Evolutionary conservation across 2,888 invertebrate genomes (phyloP).

Genomic region (Agrilus cyanescens): DNA sequence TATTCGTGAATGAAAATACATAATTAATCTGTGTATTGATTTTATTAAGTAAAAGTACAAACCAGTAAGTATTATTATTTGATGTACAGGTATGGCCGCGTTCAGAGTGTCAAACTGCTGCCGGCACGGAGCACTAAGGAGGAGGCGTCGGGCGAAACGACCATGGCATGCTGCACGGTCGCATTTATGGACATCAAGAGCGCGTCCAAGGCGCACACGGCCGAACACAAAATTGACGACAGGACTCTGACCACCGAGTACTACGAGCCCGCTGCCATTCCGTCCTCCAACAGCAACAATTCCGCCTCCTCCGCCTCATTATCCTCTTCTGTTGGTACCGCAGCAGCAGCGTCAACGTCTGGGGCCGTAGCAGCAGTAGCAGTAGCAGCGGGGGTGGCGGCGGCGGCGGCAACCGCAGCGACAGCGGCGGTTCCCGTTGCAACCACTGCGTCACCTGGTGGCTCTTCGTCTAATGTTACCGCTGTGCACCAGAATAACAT

Average conservation of each 20-base stretch:
- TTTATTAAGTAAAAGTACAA: not conserved
- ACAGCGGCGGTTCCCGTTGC: constrained; percentile 30
- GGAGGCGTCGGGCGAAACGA: constrained; percentile 44
- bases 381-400: constrained; percentile 44
- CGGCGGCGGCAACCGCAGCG: constrained; percentile 43
- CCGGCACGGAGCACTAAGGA: constrained; percentile 41
- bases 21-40: not conserved
- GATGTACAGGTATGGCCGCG: constrained; percentile 89
- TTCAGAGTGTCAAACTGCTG: constrained; percentile 92
- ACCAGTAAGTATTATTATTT: constrained; percentile 6
- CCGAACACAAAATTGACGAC: constrained; percentile 81
- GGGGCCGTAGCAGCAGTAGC: constrained; percentile 45
- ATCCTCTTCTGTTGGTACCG: constrained; percentile 41
- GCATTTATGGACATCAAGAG: constrained; percentile 96
- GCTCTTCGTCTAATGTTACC: constrained; percentile 11
- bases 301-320: constrained; percentile 42
- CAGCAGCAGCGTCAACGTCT: constrained; percentile 39
- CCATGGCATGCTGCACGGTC: constrained; percentile 79
- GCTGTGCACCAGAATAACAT: constrained; percentile 34
- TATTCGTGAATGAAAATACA: no score
- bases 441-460: no score
- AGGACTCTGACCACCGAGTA: constrained; percentile 80
- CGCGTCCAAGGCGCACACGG: constrained; percentile 82
- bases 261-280: constrained; percentile 74
- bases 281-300: constrained; percentile 41